These are phyloP conservation scores for Mesorhabditis belari DNA, from an alignment of 2,888 invertebrate genomes.

Conservation along the genomic window DNA sequence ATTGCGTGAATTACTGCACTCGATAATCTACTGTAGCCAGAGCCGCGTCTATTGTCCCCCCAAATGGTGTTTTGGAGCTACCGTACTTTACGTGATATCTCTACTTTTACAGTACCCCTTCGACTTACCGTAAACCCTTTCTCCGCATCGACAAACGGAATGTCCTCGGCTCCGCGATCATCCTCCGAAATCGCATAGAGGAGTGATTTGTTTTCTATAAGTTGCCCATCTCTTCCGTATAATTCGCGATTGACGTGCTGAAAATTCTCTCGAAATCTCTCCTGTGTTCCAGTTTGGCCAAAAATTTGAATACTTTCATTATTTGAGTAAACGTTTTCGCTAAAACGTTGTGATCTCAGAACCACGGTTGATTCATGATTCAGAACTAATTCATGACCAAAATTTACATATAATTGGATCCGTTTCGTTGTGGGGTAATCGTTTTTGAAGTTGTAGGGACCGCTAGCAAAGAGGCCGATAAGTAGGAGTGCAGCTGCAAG, in stretches of 20 bases:
- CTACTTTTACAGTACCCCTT: no score
- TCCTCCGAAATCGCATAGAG: conserved; percentile 37
- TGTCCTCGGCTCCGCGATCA: conserved; percentile 33
- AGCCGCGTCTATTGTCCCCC: no score
- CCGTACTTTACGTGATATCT: no score
- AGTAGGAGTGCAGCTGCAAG: background rate
- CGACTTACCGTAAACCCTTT: conserved; percentile 1
- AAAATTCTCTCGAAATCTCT: conserved; percentile 4
- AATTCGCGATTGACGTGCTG: conserved; percentile 32
- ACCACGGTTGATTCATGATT: background rate
- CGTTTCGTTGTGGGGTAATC: conserved; percentile 33
- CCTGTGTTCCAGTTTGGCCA: background rate
- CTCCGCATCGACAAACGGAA: conserved; percentile 33
- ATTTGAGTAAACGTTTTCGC: no score
- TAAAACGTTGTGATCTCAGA: no score
- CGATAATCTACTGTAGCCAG: background rate
- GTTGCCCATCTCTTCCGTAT: conserved; percentile 15
- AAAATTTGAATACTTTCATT: background rate
- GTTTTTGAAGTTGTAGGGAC: conserved; percentile 23
- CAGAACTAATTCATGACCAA: background rate
- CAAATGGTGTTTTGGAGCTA: no score
- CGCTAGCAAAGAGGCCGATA: background rate
- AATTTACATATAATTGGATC: conserved; percentile 37
- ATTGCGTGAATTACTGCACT: background rate
- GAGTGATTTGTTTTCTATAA: conserved; percentile 16